These are phyloP conservation scores for Syrista parreyssii DNA, from an alignment of 2,888 invertebrate genomes.

Conservation along the genomic window DNA sequence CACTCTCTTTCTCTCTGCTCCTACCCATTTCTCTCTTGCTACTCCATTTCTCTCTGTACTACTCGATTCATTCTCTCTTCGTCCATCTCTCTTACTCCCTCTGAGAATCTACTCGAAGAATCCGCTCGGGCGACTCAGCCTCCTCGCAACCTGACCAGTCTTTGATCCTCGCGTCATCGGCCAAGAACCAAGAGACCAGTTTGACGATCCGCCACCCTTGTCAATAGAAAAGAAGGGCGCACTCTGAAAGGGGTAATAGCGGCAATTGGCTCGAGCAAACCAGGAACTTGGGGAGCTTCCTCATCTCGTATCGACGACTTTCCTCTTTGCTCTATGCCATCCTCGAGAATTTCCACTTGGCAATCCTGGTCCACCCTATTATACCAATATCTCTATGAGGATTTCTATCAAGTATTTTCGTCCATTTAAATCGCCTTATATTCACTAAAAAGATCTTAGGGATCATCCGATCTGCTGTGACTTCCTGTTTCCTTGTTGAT, in stretches of 20 bases:
- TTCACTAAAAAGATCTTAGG: neutral
- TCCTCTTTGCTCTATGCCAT: neutral
- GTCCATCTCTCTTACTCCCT: neutral
- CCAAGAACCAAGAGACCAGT: neutral
- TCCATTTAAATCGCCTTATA: neutral
- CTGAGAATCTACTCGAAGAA: neutral
- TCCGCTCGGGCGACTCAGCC: neutral
- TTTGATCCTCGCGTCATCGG: neutral
- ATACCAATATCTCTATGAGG: neutral
- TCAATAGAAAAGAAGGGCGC: neutral
- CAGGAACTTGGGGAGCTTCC: neutral
- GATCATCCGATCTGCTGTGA: neutral
- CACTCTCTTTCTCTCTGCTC: slow-evolving; percentile 29
- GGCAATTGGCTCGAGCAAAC: neutral
- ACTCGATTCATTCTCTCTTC: neutral
- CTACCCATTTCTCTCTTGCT: neutral
- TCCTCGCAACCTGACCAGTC: neutral
- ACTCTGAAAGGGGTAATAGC: neutral
- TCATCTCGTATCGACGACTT: neutral
- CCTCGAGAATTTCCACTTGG: neutral
- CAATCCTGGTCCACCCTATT: neutral
- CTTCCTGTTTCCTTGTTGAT: neutral
- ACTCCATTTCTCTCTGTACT: neutral
- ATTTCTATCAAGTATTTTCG: neutral
- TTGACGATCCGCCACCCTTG: neutral